Evolutionary conservation across 2,888 invertebrate genomes (phyloP).

Genomic region (Archips xylosteana): DNA sequence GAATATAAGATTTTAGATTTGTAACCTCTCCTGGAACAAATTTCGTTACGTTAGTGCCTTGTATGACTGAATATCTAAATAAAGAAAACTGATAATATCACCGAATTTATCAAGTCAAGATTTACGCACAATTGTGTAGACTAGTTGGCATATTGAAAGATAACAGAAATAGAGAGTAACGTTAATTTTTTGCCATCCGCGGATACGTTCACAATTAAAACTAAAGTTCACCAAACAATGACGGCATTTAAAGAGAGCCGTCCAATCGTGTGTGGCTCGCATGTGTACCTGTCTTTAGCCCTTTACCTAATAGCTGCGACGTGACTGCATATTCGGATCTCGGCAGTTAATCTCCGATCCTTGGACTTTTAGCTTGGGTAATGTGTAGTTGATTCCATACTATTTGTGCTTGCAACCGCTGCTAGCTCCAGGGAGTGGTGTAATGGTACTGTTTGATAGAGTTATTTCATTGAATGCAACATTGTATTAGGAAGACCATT

Average conservation of each 20-base stretch:
- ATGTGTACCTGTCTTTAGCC: slow-evolving; percentile 68
- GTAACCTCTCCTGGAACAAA: background rate
- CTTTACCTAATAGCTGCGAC: slow-evolving; percentile 72
- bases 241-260: slow-evolving; percentile 30
- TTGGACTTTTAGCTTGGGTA: slow-evolving; percentile 55
- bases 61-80: too few species aligned
- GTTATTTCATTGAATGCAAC: slow-evolving; percentile 44
- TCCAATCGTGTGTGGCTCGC: slow-evolving; percentile 55
- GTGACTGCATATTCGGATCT: slow-evolving; percentile 75
- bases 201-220: slow-evolving; percentile 24
- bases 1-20: slow-evolving; percentile 5
- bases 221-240: slow-evolving; percentile 39
- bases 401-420: slow-evolving; percentile 57
- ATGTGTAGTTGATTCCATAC: slow-evolving; percentile 71
- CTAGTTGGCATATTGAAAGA: too few species aligned
- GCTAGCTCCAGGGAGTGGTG: slow-evolving; percentile 16
- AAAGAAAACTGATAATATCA: too few species aligned
- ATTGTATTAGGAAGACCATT: background rate
- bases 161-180: too few species aligned
- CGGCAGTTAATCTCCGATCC: slow-evolving; percentile 65
- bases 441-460: slow-evolving; percentile 53
- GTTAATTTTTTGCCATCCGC: background rate
- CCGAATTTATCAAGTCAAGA: too few species aligned
- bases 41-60: too few species aligned
- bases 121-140: too few species aligned